phyloP scores from a whole-genome alignment of 2,113 vertebrate genomes.

The Mirza zaza region DNA sequence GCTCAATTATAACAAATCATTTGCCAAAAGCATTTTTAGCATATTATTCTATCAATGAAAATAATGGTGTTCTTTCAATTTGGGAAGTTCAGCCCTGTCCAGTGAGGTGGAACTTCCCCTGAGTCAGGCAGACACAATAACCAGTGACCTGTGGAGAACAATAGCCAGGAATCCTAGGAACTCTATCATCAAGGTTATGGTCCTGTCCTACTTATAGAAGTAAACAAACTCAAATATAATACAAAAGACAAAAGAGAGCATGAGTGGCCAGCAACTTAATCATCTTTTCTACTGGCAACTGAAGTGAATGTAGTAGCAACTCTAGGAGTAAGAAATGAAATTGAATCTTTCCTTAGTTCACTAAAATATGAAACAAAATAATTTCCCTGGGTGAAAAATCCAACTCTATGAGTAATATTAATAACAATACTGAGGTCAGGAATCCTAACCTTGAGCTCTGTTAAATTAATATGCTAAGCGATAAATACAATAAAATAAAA shows the following conservation, averaged over 20 bases:
- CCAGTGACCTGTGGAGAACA: neutral
- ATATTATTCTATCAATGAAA: slow-evolving; percentile 17
- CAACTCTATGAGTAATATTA: neutral
- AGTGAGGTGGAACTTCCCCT: neutral
- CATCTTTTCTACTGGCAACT: neutral
- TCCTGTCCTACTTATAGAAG: neutral
- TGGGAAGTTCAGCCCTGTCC: neutral
- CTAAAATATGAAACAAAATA: slow-evolving; percentile 26
- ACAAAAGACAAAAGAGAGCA: neutral
- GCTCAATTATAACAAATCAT: slow-evolving; percentile 33
- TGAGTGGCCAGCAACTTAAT: neutral
- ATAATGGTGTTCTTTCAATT: neutral
- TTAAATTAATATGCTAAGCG: slow-evolving; percentile 16
- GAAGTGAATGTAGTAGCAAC: slow-evolving; percentile 26
- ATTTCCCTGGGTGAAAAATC: slow-evolving; percentile 42
- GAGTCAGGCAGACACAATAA: neutral
- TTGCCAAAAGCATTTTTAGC: slow-evolving; percentile 30
- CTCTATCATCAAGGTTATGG: neutral
- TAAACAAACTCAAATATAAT: neutral
- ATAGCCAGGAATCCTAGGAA: neutral
- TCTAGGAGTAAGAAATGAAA: neutral
- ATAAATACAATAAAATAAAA: slow-evolving; percentile 45
- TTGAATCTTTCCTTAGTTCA: slow-evolving; percentile 3
- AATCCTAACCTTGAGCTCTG: neutral
- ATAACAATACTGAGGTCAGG: neutral